phyloP scores from a whole-genome alignment of 2,797 vertebrate species.

The Tolypeutes matacus region DNA sequence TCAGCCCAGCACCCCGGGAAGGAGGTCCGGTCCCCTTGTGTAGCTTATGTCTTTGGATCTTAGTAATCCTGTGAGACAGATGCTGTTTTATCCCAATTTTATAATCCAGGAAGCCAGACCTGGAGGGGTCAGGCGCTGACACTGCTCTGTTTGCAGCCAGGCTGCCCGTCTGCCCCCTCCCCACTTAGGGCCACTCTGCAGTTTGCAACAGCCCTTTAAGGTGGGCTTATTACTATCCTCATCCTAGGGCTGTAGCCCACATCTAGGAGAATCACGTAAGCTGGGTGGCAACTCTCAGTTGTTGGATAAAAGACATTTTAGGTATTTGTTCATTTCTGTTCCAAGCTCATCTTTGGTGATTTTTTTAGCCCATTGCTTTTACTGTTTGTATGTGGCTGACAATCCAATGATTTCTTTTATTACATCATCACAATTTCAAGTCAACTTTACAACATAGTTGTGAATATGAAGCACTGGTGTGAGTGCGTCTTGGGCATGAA shows the following conservation, averaged over 20 bases:
- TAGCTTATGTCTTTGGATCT: fast-evolving
- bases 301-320: background rate
- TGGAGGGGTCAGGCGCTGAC: too few relatives aligned
- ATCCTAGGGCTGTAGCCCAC: fast-evolving
- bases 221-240: background rate
- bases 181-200: too few relatives aligned
- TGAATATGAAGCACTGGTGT: background rate
- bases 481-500: background rate
- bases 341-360: background rate
- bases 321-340: background rate
- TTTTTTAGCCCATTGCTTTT: background rate
- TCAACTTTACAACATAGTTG: background rate
- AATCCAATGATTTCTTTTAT: too few relatives aligned
- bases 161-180: fast-evolving
- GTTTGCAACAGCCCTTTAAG: background rate
- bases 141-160: background rate
- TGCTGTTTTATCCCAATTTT: too few relatives aligned
- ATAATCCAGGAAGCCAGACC: too few relatives aligned
- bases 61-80: background rate
- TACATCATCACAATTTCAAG: background rate
- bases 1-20: too few relatives aligned
- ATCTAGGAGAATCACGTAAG: fast-evolving
- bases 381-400: background rate
- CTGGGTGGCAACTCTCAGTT: background rate
- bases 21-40: too few relatives aligned